phyloP scores from a whole-genome alignment of 2,797 vertebrate species.

The Chaetodon trifasciatus region DNA sequence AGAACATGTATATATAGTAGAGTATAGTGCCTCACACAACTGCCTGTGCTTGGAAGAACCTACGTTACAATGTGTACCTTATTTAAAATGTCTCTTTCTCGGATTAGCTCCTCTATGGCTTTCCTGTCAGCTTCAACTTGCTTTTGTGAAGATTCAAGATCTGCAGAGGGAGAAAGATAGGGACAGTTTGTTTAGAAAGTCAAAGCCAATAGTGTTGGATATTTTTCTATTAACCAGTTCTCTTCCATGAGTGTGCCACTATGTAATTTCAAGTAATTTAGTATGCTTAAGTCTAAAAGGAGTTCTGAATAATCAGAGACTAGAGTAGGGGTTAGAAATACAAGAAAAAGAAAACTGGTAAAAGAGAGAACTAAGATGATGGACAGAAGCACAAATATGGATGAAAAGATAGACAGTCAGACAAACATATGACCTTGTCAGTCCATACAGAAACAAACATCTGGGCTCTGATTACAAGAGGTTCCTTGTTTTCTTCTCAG shows the following conservation, averaged over 20 bases:
- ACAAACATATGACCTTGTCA: neutral
- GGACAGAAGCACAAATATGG: neutral
- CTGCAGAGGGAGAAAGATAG: constrained; percentile 71
- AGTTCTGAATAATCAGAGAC: constrained; percentile 1
- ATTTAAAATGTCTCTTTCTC: constrained; percentile 91
- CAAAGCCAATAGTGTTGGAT: neutral
- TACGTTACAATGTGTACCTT: constrained; percentile 84
- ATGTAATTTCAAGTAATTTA: constrained; percentile 35
- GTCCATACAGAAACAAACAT: too few species aligned
- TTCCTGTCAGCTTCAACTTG: constrained; percentile 92
- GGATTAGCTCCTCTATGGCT: constrained; percentile 89
- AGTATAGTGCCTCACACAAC: neutral
- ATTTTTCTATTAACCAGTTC: constrained; percentile 21
- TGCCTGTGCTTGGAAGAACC: neutral
- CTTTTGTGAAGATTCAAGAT: constrained; percentile 90
- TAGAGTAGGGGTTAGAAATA: neutral
- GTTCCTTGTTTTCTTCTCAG: too few species aligned
- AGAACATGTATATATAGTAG: neutral
- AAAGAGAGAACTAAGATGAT: neutral
- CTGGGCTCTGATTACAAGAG: too few species aligned
- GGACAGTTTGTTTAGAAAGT: neutral
- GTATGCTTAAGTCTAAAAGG: neutral
- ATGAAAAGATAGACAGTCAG: neutral
- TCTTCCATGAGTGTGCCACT: constrained; percentile 7
- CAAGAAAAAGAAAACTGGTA: neutral